Evolutionary conservation across 2,113 vertebrate genomes (phyloP), one percentile per base, ranked within the genome.

Genomic region (Oryzias melastigma): DNA sequence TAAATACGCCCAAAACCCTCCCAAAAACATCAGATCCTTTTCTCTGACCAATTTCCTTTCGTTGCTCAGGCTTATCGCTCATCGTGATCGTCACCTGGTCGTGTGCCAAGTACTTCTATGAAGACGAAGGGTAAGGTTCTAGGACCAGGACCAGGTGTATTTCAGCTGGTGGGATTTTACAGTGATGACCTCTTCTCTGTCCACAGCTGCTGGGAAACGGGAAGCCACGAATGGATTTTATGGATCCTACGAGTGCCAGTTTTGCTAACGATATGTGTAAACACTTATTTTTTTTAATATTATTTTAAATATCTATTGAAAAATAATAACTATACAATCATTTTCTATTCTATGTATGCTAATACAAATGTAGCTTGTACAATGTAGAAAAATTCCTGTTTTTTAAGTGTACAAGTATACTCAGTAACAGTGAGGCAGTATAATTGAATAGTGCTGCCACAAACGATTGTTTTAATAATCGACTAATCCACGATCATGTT

Each of bases 161-260:
- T 50, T 65, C 15, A 67, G 29, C 2, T 19, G n/a, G 17, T 18
- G 18, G 8, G 25, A 17, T 35, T 16, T 35, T 29, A n/a, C 42
- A 29, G 14, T 29, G 24, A 19, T 27, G 1, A 4, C 10, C 35
- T 18, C 8, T 18, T 62, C 4, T 62, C 29, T 1, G 65, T 25
- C 6, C 27, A 46, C 50, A 89, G 97, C 60, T 98, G 97, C 73
- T 98, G 97, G 96, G 93, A 97, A 75, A 93, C 94, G 59, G 95
- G 95, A 18, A 61, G 65, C 59, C 90, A 91, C 2, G 79, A 85
- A 2, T 91, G 88, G 84, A 90, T 94, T 69, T 97, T 95, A 94
- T 98, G 97, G 97, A 93, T 98, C 65, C 95, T 98, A 52, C 92
- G 92, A 84, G 93, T 95, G 40, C 96, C 97, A 14, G 85, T 97